phyloP scores from a whole-genome alignment of 1,140 invertebrate species.

The Apocrypta bakeri region DNA sequence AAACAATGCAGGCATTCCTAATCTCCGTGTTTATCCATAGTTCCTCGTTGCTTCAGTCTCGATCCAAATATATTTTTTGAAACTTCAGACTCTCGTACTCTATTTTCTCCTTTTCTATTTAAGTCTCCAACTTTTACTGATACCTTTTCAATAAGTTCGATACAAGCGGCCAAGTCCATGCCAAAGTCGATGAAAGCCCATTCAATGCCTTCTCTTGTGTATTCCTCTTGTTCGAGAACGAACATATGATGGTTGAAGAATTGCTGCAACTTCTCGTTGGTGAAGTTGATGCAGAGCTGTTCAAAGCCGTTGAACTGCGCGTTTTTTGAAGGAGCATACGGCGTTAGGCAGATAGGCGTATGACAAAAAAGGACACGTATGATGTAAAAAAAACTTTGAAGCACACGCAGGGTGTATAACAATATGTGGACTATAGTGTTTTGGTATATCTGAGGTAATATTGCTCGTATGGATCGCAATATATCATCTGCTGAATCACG shows the following conservation, averaged over 20 bases:
- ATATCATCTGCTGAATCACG: no score
- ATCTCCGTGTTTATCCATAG: neutral
- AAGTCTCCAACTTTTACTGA: constrained; percentile 4
- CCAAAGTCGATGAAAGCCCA: constrained; percentile 99
- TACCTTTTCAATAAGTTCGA: constrained; percentile 99
- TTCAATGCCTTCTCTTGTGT: constrained; percentile 97
- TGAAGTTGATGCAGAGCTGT: constrained; percentile 99
- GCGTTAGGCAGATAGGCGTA: constrained; percentile 52
- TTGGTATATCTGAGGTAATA: no score
- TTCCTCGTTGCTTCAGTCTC: neutral
- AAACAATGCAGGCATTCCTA: constrained; percentile 27
- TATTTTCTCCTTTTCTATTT: neutral
- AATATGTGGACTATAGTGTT: no score
- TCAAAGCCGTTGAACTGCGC: constrained; percentile 98
- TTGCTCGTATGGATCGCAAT: no score
- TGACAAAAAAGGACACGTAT: constrained; percentile 55
- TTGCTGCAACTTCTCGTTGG: constrained; percentile 99
- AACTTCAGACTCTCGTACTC: neutral
- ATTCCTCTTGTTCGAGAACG: constrained; percentile 99
- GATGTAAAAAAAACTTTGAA: neutral
- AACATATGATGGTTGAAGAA: constrained; percentile 99
- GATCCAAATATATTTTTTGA: neutral
- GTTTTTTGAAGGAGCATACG: constrained; percentile 43
- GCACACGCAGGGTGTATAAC: neutral
- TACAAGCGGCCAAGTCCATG: constrained; percentile 98